Evolutionary conservation across 2,113 vertebrate species (phyloP), one percentile per base, ranked within the genome.

Genomic region (Myiopsitta monachus): DNA sequence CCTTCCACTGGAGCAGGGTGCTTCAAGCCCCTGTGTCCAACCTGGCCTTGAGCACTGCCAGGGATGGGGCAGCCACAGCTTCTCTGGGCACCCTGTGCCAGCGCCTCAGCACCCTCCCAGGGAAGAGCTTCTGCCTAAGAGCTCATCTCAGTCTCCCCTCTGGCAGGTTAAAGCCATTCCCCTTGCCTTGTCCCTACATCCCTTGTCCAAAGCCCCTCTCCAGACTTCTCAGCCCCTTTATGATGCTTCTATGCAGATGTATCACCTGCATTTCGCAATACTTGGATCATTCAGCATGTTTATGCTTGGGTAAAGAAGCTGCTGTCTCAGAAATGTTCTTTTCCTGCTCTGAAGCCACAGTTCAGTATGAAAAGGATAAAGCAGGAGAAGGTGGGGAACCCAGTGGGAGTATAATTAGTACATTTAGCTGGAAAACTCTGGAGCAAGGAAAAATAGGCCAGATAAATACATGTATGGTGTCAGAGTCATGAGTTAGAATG

Each of bases 381-480:
- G 15, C 15, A 11, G 47, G 39, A 84, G 89, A 83, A 61, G 88
- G 66, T 59, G 57, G 62, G 70, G 72, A 90, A 24, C 15, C 4
- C 44, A 33, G 86, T 90, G 85, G 87, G 96, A 83, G 82, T 78
- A 33, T 92, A 92, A 95, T 77, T 66, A 90, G 66, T 63, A 41
- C 39, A 24, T 91, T 95, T 95, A 88, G 82, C 87, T 83, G 90
- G 75, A 73, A 81, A 83, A 88, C 85, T 80, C 67, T 85, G 67
- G 51, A 82, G 39, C 21, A 33, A 52, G 39, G 47, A 23, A 77
- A 78, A 84, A 88, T 28, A 83, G 61, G 14, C 68, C 69, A 49
- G 78, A 80, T 68, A 83, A 92, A 86, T 78, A 59, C 55, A 39
- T 88, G 70, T 77, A 8, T 59, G 30, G 72, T 87, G 76, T 81